These are phyloP conservation scores for Ailuropoda melanoleuca DNA, from an alignment of 2,113 vertebrate species.

Conservation along the genomic window DNA sequence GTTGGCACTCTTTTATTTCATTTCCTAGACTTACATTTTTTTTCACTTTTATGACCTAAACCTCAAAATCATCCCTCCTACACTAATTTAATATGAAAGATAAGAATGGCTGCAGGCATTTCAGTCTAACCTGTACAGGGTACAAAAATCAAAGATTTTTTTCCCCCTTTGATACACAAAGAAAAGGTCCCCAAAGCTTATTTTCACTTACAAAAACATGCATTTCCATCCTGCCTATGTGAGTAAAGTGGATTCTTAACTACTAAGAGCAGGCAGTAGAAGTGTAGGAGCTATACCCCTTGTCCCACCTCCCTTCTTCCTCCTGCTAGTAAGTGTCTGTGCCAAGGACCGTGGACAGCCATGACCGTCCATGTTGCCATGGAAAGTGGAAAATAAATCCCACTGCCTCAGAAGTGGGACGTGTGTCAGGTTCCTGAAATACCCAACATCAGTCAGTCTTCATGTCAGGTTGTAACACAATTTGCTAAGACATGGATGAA, in stretches of 20 bases:
- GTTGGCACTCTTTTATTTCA: conserved; percentile 8
- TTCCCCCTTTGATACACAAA: not conserved
- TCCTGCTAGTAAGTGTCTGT: not conserved
- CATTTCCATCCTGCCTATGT: not conserved
- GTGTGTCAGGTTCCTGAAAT: not conserved
- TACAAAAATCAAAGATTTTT: not conserved
- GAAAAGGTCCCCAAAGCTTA: not conserved
- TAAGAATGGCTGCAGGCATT: not conserved
- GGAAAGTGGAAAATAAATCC: conserved; percentile 21
- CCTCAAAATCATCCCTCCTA: not conserved
- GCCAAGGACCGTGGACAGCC: not conserved
- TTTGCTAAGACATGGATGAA: not conserved
- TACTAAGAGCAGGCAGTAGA: not conserved
- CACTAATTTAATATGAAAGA: conserved; percentile 33
- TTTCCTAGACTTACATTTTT: not conserved
- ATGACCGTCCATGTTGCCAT: not conserved
- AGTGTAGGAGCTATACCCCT: not conserved
- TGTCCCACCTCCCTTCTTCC: not conserved
- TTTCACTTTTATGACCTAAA: not conserved
- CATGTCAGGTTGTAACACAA: not conserved
- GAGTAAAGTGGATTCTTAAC: not conserved
- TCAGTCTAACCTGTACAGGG: not conserved
- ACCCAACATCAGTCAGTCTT: not conserved
- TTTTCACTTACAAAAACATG: not conserved
- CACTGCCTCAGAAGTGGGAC: not conserved